These are phyloP conservation scores for Thamnophis elegans DNA, from an alignment of 2,797 vertebrate species.

Conservation along the genomic window DNA sequence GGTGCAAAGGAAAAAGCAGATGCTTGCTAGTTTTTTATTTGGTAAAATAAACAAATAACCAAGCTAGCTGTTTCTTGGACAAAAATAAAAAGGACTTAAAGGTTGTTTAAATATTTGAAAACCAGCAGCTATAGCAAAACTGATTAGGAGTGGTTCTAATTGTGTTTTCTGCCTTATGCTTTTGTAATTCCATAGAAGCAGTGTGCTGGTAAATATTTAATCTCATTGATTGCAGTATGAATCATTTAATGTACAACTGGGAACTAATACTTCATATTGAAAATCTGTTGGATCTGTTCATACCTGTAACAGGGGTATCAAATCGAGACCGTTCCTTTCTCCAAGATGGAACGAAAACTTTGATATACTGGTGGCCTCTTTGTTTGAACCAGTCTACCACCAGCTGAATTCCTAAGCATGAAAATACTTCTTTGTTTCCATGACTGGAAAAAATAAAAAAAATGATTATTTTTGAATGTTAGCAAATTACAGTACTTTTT, in stretches of 20 bases:
- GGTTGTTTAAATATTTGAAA: background rate
- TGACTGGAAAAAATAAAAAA: constrained; percentile 72
- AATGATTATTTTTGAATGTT: background rate
- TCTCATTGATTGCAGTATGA: background rate
- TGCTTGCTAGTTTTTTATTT: background rate
- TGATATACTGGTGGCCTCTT: constrained; percentile 86
- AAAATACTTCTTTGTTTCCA: constrained; percentile 90
- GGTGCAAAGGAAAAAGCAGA: background rate
- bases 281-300: background rate
- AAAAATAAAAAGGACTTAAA: background rate
- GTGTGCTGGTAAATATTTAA: background rate
- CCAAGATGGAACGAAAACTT: constrained; percentile 92
- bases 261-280: background rate
- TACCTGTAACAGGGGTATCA: constrained; percentile 86
- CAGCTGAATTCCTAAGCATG: constrained; percentile 88
- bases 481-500: background rate
- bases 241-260: background rate
- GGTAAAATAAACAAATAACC: background rate
- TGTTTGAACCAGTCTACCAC: constrained; percentile 91
- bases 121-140: background rate
- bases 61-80: background rate
- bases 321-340: constrained; percentile 84
- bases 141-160: background rate
- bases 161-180: background rate
- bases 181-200: too few species aligned